Evolutionary conservation across 2,113 vertebrate species (phyloP).

Genomic region (Oryzias javanicus): DNA sequence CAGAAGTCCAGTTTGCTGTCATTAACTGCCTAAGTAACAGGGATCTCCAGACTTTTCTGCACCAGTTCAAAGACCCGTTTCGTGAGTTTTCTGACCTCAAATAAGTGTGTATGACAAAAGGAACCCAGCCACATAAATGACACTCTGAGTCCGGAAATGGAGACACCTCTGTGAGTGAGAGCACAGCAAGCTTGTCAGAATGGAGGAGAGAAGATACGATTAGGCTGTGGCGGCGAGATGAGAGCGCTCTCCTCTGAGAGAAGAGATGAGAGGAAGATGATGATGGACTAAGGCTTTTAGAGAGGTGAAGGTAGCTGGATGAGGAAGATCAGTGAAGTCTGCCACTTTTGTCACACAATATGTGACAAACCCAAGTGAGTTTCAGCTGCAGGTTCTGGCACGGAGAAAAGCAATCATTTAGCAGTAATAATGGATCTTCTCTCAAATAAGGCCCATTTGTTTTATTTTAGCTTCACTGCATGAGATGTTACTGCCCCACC

Average conservation of each 20-base stretch:
- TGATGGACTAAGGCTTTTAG: slow-evolving; percentile 20
- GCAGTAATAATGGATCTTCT: slow-evolving; percentile 14
- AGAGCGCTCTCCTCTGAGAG: slow-evolving; percentile 11
- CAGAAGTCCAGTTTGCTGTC: too few species aligned
- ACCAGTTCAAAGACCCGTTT: too few species aligned
- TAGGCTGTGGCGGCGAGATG: slow-evolving; percentile 2
- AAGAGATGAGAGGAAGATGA: slow-evolving; percentile 2
- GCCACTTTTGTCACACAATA: neutral
- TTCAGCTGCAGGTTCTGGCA: slow-evolving; percentile 23
- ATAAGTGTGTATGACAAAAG: too few species aligned
- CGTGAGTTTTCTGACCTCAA: too few species aligned
- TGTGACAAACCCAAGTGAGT: slow-evolving; percentile 4
- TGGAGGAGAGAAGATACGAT: slow-evolving; percentile 5
- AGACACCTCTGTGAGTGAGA: neutral
- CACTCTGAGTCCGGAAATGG: neutral
- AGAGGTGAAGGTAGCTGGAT: slow-evolving; percentile 13
- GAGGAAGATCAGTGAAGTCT: neutral
- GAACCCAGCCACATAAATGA: neutral
- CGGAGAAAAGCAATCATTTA: slow-evolving; percentile 16
- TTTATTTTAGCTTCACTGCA: slow-evolving; percentile 8
- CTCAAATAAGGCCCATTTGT: slow-evolving; percentile 8
- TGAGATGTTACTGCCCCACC: too few species aligned
- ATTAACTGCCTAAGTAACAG: too few species aligned
- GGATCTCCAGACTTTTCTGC: too few species aligned
- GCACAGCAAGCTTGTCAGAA: neutral